Conservation (phyloP, 2,797 vertebrate species). For the Threskiornis aethiopicus region DNA sequence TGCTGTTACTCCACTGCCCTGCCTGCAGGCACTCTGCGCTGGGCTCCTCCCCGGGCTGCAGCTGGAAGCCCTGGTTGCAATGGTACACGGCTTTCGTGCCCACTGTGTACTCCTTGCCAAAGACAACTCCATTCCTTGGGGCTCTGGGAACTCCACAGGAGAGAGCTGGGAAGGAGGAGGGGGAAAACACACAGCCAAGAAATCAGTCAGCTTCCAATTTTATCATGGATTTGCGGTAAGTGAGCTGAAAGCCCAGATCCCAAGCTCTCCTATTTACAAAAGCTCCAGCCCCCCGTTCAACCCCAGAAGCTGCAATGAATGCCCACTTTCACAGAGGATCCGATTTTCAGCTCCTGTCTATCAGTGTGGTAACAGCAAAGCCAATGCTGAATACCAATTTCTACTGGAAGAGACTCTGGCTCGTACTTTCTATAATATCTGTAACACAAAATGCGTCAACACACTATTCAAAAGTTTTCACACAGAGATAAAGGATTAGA, state of each 20-base stretch:
- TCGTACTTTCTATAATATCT: fast-evolving
- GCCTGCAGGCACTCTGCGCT: slow-evolving; percentile 86
- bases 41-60: slow-evolving; percentile 77
- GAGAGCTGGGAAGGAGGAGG: slow-evolving; percentile 78
- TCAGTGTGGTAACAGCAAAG: background rate
- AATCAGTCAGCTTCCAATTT: background rate
- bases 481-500: background rate
- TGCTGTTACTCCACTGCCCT: slow-evolving; percentile 90
- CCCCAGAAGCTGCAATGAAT: background rate
- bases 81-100: slow-evolving; percentile 88
- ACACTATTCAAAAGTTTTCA: background rate
- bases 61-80: slow-evolving; percentile 90
- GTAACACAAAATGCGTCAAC: background rate
- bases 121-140: slow-evolving; percentile 88
- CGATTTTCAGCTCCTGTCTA: background rate
- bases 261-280: background rate
- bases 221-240: background rate
- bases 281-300: background rate
- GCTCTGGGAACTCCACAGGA: slow-evolving; percentile 92
- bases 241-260: background rate
- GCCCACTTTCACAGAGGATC: background rate
- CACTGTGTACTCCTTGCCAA: slow-evolving; percentile 92
- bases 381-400: background rate
- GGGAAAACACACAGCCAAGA: fast-evolving
- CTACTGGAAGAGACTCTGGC: background rate